Evolutionary conservation across 2,797 vertebrate genomes (phyloP).

Genomic region (Cuculus canorus): DNA sequence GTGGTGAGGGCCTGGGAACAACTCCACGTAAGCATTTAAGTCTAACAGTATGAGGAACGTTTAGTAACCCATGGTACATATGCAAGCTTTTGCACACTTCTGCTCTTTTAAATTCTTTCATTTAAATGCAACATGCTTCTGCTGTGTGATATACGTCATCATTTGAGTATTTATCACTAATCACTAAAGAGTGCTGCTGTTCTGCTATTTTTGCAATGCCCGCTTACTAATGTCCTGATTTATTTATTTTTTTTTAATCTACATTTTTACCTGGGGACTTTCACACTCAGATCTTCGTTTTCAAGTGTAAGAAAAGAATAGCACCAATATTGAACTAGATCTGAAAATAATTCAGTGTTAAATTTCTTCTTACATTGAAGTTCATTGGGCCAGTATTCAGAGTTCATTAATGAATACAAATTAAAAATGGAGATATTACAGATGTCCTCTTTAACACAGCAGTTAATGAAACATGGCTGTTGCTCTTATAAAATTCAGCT

Average conservation of each 20-base stretch:
- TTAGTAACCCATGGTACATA: not conserved
- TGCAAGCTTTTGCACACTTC: not conserved
- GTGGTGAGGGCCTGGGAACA: not conserved
- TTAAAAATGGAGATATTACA: not conserved
- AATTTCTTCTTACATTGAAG: slow-evolving; percentile 20
- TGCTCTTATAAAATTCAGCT: not conserved
- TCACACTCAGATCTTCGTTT: slow-evolving; percentile 58
- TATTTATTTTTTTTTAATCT: slow-evolving; percentile 45
- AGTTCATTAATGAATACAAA: not conserved
- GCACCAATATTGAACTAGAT: not conserved
- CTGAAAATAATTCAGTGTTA: not conserved
- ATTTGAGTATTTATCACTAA: not conserved
- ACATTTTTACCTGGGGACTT: slow-evolving; percentile 26
- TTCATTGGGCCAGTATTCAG: not conserved
- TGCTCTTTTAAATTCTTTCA: not conserved
- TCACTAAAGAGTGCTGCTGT: not conserved
- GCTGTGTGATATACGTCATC: fast-evolving
- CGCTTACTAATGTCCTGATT: slow-evolving; percentile 28
- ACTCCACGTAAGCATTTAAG: not conserved
- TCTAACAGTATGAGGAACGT: not conserved
- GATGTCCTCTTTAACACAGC: not conserved
- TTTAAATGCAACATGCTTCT: not conserved
- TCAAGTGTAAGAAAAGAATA: slow-evolving; percentile 32
- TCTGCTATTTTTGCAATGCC: slow-evolving; percentile 1
- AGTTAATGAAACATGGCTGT: not conserved